Conservation (phyloP, 2,113 vertebrate species). For the Tetrao urogallus region DNA sequence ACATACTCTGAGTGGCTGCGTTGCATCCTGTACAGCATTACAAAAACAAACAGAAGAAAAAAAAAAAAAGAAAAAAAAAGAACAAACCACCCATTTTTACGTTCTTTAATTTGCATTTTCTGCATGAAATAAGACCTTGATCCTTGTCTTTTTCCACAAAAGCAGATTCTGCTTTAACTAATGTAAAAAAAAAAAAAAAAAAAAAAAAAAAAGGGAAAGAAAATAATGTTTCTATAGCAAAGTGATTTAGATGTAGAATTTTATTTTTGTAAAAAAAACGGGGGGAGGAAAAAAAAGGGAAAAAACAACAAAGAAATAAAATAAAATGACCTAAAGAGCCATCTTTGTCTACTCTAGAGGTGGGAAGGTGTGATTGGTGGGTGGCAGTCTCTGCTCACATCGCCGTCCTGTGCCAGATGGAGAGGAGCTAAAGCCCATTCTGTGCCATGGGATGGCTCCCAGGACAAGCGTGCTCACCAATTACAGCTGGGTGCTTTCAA, state of each 20-base stretch:
- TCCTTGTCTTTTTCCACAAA: constrained; percentile 66
- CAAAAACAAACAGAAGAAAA: background rate
- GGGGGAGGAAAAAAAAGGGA: background rate
- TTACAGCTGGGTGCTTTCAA: constrained; percentile 26
- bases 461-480: background rate
- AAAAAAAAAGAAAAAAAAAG: background rate
- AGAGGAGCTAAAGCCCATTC: background rate
- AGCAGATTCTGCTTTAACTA: constrained; percentile 68
- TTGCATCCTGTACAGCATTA: constrained; percentile 52
- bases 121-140: constrained; percentile 74
- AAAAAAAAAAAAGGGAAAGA: constrained; percentile 21
- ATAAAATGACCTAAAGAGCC: constrained; percentile 64
- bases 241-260: constrained; percentile 68
- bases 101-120: constrained; percentile 71
- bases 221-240: constrained; percentile 77
- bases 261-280: constrained; percentile 68
- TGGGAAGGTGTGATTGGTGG: constrained; percentile 25
- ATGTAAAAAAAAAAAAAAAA: constrained; percentile 42
- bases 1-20: constrained; percentile 20
- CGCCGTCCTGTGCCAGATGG: background rate
- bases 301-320: constrained; percentile 64
- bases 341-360: constrained; percentile 68
- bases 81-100: constrained; percentile 42
- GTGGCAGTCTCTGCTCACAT: background rate
- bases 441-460: background rate